A percentile compares a stretch with the other conserved stretches of the same genome.
Conservation (phyloP, 2,888 invertebrate species). For the Ditylenchus weischeri region DNA sequence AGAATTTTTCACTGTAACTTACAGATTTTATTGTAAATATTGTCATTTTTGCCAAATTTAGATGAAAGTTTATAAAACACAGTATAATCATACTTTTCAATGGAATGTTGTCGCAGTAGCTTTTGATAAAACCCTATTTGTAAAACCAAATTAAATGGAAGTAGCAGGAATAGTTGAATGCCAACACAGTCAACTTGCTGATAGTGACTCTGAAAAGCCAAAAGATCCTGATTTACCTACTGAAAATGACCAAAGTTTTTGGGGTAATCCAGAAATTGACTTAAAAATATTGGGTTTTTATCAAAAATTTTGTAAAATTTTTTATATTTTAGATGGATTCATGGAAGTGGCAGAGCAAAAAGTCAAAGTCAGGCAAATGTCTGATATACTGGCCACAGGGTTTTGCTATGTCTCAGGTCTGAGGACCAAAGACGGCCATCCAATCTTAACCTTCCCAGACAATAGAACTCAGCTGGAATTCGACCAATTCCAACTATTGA, state of each 20-base stretch:
- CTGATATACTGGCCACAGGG: constrained; percentile 51
- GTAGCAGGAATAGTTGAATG: background rate
- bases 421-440: constrained; percentile 85
- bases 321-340: constrained; percentile 49
- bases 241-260: constrained; percentile 12
- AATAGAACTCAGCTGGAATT: constrained; percentile 77
- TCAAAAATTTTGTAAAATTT: background rate
- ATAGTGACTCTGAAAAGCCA: background rate
- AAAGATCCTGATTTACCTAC: no score
- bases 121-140: background rate
- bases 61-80: background rate
- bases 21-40: no score
- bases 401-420: constrained; percentile 68
- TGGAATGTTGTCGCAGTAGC: background rate
- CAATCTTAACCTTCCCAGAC: constrained; percentile 90
- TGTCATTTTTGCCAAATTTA: background rate
- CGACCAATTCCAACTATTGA: constrained; percentile 82
- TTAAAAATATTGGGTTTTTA: constrained; percentile 4
- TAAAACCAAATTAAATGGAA: background rate
- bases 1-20: no score
- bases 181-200: background rate
- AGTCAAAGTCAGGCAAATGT: constrained; percentile 55
- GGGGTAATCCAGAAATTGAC: constrained; percentile 8
- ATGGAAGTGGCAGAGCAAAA: constrained; percentile 50
- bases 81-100: no score